A percentile compares a stretch with the other conserved stretches of the same genome.
Evolutionary conservation across 2,113 vertebrate species (phyloP).

Genomic region (Psammodynastes pulverulentus): DNA sequence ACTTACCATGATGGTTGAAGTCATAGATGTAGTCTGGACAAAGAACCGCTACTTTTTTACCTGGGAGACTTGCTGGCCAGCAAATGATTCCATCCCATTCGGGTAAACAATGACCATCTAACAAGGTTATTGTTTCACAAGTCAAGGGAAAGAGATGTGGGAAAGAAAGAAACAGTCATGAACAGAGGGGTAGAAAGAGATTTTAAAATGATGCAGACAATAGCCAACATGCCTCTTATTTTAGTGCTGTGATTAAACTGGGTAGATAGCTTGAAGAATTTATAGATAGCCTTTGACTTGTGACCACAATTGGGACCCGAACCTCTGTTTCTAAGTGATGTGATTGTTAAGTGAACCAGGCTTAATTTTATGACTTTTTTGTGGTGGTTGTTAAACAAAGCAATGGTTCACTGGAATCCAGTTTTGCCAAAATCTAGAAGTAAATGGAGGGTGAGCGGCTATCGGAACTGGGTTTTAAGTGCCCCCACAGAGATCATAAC

Average conservation of each 20-base stretch:
- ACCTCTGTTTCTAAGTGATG: not conserved
- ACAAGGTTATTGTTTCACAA: not conserved
- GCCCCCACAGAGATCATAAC: not conserved
- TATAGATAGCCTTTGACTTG: not conserved
- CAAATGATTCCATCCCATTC: slow-evolving; percentile 92
- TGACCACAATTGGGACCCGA: not conserved
- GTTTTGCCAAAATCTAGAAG: not conserved
- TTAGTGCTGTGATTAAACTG: not conserved
- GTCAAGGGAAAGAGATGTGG: not conserved
- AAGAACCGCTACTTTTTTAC: slow-evolving; percentile 73
- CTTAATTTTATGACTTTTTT: not conserved
- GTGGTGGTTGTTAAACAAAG: not conserved
- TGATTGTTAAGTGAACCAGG: not conserved
- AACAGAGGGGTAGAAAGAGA: not conserved
- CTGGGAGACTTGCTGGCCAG: slow-evolving; percentile 77
- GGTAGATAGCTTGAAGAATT: not conserved
- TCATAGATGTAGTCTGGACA: slow-evolving; percentile 89
- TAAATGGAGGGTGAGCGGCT: not conserved
- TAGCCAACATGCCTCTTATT: not conserved
- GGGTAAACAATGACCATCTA: slow-evolving; percentile 75
- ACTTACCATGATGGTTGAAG: slow-evolving; percentile 85
- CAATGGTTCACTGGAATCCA: not conserved
- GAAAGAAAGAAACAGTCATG: not conserved
- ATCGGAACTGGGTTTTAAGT: not conserved
- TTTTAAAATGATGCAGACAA: not conserved